These are phyloP conservation scores for Spilogale gracilis DNA, from an alignment of 2,113 vertebrate species.

Conservation along the genomic window DNA sequence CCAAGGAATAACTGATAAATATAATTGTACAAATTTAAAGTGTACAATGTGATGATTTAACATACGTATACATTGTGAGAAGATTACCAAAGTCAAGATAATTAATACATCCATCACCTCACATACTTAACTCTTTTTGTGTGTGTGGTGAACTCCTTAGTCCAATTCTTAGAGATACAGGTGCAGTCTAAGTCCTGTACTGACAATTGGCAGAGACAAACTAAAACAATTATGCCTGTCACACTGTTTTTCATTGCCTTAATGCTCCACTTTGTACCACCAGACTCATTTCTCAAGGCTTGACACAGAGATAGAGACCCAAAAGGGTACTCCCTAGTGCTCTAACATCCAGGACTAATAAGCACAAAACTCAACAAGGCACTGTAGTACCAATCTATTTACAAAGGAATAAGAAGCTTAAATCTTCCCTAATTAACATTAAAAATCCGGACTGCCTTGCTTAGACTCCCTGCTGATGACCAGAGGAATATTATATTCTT, in stretches of 20 bases:
- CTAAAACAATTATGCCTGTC: background rate
- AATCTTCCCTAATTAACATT: background rate
- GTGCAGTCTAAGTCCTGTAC: background rate
- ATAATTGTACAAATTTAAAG: background rate
- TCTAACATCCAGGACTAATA: background rate
- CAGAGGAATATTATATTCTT: background rate
- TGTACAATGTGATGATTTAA: background rate
- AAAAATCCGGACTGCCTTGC: background rate
- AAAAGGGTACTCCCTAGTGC: background rate
- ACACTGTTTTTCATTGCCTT: background rate
- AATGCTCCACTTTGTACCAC: background rate
- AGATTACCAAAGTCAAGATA: background rate
- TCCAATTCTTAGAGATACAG: background rate
- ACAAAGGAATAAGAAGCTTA: background rate
- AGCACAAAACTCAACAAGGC: background rate
- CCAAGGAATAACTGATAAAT: background rate
- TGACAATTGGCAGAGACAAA: background rate
- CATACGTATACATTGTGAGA: background rate
- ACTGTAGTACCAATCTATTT: background rate
- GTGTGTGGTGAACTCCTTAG: background rate
- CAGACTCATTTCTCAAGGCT: background rate
- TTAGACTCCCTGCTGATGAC: background rate
- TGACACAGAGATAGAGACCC: background rate
- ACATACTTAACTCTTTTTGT: background rate
- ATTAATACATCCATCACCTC: background rate